Base-by-base conservation (phyloP, 2,113 vertebrate genomes). In the Plectropomus leopardus region DNA sequence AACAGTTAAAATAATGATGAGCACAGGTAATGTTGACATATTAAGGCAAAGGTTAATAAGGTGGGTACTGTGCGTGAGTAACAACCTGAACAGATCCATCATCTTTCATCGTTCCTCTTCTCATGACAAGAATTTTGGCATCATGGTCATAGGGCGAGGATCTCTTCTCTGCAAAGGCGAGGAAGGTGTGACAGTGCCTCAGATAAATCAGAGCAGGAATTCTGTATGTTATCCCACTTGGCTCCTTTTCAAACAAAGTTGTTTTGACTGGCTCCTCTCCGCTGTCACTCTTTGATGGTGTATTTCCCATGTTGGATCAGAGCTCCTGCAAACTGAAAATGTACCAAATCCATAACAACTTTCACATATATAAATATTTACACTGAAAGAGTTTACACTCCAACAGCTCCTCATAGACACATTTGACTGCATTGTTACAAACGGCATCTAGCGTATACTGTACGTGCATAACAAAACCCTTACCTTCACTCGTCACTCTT, bases 101-200 rank as follows among this genome's bases (percentile, higher is more conserved):
- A 0, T 90, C 89, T n/a, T 88, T 85, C 66, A 59, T 1, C 15
- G 65, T 84, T 11, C 97, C 97, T 76, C 93, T 95, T 59, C 96
- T 96, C 95, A 98, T 93, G 50, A 98, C 97, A 78, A 99, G 88
- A 47, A 92, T 64, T 84, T 96, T 87, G n/a, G 97, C 95, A 3
- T 98, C 94, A 28, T 90, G 84, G 16, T 99, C 97, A 64, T 0
- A 50, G 15, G 85, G 0, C 0, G 97, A 93, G 16, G 93, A 92
- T 24, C 97, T 96, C 44, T 96, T 96, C 89, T 99, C 98, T 0
- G 97, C 96, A 60, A 99, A 98, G 71, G 97, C 97, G 79, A 99
- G 94, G 89, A 97, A 96, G 8, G 94, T 95, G 58, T 69, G 78
- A 2, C 80, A 15, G 0, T 92, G 83, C 14, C 91, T 95, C 4